Evolutionary conservation across 2,797 vertebrate species (phyloP), one percentile per base, ranked within the genome.

Genomic region (Anguilla anguilla): DNA sequence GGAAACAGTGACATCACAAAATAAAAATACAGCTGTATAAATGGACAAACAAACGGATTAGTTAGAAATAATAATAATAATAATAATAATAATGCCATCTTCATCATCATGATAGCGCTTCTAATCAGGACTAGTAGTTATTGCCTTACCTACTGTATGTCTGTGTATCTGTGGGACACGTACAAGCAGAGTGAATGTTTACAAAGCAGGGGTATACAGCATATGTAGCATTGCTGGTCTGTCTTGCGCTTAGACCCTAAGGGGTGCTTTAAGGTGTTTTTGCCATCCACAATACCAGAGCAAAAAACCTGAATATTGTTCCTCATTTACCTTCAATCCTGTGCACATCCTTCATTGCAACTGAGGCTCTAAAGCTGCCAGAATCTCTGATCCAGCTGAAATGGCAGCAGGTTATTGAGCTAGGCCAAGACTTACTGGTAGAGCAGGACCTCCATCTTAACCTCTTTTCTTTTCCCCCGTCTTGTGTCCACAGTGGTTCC

Each of bases 401-500:
- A 43, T 46, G 35, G 28, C 74, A 46, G 15, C 19, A 46, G 39
- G 31, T 74, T 81, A 43, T 22, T 81, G 1, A 6, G 43, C 13
- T 7, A 3, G 39, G 35, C 13, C 61, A 13, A 46, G 15, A 64
- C 31, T 61, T 9, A 31, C 69, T 84, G 9, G n/a, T 59, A 6
- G 43, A 6, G 11, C 57, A 17, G 84, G 17, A 39, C 11, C 69
- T 72, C 31, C n/a, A 31, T 72, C 69, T 72, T 31, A 77, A 85
- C 19, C 35, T 85, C 17, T 43, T n/a, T 69, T 74, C 6, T 67
- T 83, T 61, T 82, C 9, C 74, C 55, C 79, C 51, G 3, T 64
- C 79, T 13, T n/a, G 46, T 51, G 22, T 59, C 43, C 39, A 81
- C 67, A 72, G 88, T 43, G 31, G 46, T 74, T 86, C 88, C 79